Base-by-base conservation (phyloP, 2,113 vertebrate species). In the Lepus europaeus region DNA sequence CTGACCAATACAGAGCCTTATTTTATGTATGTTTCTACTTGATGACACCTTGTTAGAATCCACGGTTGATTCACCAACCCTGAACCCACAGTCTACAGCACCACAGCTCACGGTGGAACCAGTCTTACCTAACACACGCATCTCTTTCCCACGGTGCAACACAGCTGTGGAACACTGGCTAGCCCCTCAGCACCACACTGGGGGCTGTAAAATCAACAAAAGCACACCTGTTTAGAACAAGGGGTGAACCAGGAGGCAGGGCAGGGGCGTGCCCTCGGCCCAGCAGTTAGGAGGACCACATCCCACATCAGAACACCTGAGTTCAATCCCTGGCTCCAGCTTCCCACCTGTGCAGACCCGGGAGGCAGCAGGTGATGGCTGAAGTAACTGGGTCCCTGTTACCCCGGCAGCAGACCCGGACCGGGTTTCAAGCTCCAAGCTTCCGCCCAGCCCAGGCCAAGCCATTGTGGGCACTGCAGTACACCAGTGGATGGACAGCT, bases 21-120 rank as follows among this genome's bases (percentile, higher is more conserved):
- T 69, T 79, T 87, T 61, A 72, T 19, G 5, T 74, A 64, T 82
- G 56, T 56, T 79, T 78, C 51, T 94, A 45, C 59, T 92, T 82
- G 56, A 93, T 93, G 49, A 76, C 33, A 45, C n/a, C 33, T 74
- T 56, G 78, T 0, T 77, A 33, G 49, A 36, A 66, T 29, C 51
- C 45, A 53, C 9, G 63, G 49, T 19, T 73, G 88, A 89, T 9
- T 73, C 36, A 68, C 39, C 81, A 93, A 85, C 36, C 9, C n/a
- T 90, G 36, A 85, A 66, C 64, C 85, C 36, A 69, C 0, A 6
- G 56, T 69, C 89, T n/a, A 23, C 9, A n/a, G 25, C 78, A 59
- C 25, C 39, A 2, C 74, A 79, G 59, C 36, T 51, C 63, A 87
- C 1, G 9, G 33, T 29, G 36, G 36, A 51, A 20, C 8, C 8